Conservation (phyloP, 2,113 vertebrate species). For the Laterallus jamaicensis region DNA sequence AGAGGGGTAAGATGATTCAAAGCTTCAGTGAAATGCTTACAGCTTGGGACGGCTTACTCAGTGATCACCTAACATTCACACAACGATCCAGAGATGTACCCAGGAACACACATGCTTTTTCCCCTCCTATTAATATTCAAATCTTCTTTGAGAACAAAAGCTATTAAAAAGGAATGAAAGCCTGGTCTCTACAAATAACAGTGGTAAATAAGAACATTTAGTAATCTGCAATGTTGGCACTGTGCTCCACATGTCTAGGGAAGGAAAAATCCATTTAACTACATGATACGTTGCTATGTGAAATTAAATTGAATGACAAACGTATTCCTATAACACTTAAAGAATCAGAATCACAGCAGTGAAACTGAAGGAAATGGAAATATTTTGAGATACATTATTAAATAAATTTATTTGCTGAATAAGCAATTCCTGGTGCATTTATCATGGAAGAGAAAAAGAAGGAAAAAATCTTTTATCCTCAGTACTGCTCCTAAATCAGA, state of each 20-base stretch:
- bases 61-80: neutral
- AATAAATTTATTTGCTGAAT: neutral
- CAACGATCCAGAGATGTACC: fast-evolving
- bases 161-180: neutral
- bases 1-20: neutral
- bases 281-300: neutral
- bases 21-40: neutral
- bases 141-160: neutral
- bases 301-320: neutral
- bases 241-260: neutral
- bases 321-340: neutral
- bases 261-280: neutral
- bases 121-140: neutral
- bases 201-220: neutral
- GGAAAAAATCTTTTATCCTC: neutral
- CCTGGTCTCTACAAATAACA: neutral
- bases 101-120: neutral
- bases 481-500: neutral
- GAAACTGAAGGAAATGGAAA: neutral
- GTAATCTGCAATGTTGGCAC: neutral
- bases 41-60: neutral
- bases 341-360: neutral
- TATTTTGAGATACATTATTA: neutral
- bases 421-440: neutral
- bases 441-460: neutral